Evolutionary conservation across 2,113 vertebrate species (phyloP).

Genomic region (Oenanthe oenanthe): DNA sequence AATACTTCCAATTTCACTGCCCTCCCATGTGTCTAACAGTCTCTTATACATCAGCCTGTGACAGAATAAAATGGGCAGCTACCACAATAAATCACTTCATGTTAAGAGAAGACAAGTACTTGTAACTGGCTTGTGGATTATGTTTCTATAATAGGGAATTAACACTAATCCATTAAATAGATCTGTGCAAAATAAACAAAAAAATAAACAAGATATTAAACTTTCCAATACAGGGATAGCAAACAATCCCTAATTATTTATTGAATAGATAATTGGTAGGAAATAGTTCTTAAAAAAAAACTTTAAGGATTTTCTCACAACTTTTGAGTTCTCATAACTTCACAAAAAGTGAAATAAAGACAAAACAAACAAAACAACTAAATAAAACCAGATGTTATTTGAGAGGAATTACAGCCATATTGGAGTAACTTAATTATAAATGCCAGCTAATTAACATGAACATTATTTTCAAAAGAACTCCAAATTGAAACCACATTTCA

Average conservation of each 20-base stretch:
- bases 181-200: background rate
- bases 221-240: background rate
- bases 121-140: background rate
- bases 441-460: background rate
- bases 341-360: background rate
- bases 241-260: background rate
- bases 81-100: background rate
- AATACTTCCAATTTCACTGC: background rate
- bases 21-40: background rate
- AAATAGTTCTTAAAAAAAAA: background rate
- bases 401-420: background rate
- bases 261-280: background rate
- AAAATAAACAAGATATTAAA: background rate
- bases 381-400: background rate
- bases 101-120: background rate
- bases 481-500: background rate
- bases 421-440: background rate
- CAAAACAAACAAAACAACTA: background rate
- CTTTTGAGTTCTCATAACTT: background rate
- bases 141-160: background rate
- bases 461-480: background rate
- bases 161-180: conserved; percentile 1
- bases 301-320: background rate
- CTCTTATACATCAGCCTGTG: background rate
- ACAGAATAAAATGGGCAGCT: background rate